Conservation (phyloP, 2,888 invertebrate species). For the Platynereis dumerilii region DNA sequence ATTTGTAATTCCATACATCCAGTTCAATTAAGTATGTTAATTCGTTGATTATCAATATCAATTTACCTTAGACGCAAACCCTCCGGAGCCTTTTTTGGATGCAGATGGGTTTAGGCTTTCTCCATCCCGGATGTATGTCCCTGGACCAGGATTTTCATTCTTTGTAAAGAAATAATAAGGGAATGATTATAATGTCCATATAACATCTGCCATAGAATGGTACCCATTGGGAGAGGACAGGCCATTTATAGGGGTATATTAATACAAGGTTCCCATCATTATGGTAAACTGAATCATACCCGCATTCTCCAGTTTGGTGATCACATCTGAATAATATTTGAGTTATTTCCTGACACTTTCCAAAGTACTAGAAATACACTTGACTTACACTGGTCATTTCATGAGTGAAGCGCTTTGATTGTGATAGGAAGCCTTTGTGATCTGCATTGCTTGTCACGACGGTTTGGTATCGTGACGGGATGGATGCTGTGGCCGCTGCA, state of each 20-base stretch:
- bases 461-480: constrained; percentile 63
- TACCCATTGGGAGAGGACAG: too few relatives aligned
- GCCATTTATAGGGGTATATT: too few relatives aligned
- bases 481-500: constrained; percentile 58
- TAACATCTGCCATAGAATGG: too few relatives aligned
- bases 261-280: too few relatives aligned
- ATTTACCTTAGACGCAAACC: constrained; percentile 58
- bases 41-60: not conserved
- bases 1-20: too few relatives aligned
- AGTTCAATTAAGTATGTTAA: too few relatives aligned
- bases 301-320: too few relatives aligned
- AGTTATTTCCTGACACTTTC: not conserved
- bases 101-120: constrained; percentile 48
- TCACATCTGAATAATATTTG: too few relatives aligned
- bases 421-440: constrained; percentile 56
- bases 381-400: constrained; percentile 1
- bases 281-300: too few relatives aligned
- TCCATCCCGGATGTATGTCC: constrained; percentile 49
- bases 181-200: not conserved
- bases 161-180: constrained; percentile 32
- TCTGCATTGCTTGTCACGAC: constrained; percentile 60
- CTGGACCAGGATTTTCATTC: constrained; percentile 62
- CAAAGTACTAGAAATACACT: not conserved
- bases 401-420: constrained; percentile 54
- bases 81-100: constrained; percentile 61